Base-by-base conservation (phyloP, 2,888 invertebrate species). In the Cryptocheilus praepositus region DNA sequence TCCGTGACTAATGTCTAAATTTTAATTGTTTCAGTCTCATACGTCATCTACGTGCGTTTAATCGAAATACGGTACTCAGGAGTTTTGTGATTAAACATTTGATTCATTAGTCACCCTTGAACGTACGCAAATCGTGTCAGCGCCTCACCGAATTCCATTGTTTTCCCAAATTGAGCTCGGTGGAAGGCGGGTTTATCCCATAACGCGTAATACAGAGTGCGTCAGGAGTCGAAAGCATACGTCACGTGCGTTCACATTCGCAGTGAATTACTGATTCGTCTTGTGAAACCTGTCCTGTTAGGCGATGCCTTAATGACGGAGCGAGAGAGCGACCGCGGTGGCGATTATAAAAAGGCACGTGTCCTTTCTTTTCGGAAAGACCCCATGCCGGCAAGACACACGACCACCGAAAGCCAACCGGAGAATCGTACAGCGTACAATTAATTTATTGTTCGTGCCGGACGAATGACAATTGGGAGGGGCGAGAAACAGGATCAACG, bases 341-440 rank as follows among this genome's bases (percentile, higher is more conserved):
- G 67, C 77, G 81, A 81, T 82, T 81, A 80, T 83, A 81, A 85
- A 83, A 76, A 79, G 86, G 74, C 86, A 86, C 86, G 86, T 86
- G 86, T 61, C 84, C 61, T 63, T 67, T 80, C n/a, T n/a, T n/a
- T 70, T 74, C 61, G 73, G 71, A 43, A 44, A 72, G 80, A 81
- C 85, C 84, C 84, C 86, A 84, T 85, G 83, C 81, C 70, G 85
- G 79, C 70, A 55, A 78, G 80, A 36, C 85, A 85, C 86, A 81
- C 83, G 85, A 79, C 82, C 73, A 71, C 80, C 76, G 80, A 80
- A 82, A 82, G 81, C 79, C 75, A 80, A 73, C 79, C 70, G 64
- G 60, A 68, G 76, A 79, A 74, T 77, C 69, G 76, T 67, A 74
- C 73, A 22, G 44, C 72, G 80, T 68, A 80, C 83, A 84, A 84